Evolutionary conservation across 2,797 vertebrate genomes (phyloP).

Genomic region (Pelobates cultripes): DNA sequence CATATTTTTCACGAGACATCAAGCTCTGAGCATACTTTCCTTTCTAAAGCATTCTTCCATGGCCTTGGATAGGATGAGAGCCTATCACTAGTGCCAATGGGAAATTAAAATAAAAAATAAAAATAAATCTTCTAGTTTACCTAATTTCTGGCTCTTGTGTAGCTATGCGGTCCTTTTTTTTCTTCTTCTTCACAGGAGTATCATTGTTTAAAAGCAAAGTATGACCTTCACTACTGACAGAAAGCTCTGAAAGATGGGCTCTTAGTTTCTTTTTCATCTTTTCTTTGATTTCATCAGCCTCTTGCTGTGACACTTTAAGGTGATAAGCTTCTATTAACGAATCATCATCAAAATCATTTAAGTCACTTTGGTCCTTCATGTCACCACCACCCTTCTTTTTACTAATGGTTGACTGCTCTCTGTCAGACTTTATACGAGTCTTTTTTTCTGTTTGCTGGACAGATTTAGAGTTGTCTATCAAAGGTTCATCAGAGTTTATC

Average conservation of each 20-base stretch:
- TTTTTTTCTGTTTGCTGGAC: constrained; percentile 58
- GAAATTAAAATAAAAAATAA: no score
- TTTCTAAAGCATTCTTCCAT: no score
- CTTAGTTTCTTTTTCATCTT: constrained; percentile 74
- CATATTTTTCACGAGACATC: neutral
- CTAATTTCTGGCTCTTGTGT: constrained; percentile 73
- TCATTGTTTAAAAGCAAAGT: constrained; percentile 75
- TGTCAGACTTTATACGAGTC: constrained; percentile 61
- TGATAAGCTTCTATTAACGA: constrained; percentile 81
- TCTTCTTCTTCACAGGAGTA: constrained; percentile 82
- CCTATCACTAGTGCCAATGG: no score
- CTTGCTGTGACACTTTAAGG: constrained; percentile 79
- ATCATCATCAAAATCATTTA: constrained; percentile 70
- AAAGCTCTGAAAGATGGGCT: constrained; percentile 69
- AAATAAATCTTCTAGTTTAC: constrained; percentile 57
- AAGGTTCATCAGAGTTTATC: constrained; percentile 63
- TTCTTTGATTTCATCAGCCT: constrained; percentile 79
- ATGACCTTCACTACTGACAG: constrained; percentile 63
- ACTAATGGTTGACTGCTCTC: constrained; percentile 57
- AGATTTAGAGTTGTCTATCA: constrained; percentile 57
- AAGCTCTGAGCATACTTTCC: neutral
- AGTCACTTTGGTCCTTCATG: constrained; percentile 63
- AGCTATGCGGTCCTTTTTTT: constrained; percentile 74
- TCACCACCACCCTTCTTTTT: constrained; percentile 68
- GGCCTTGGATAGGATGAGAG: no score